phyloP scores from a whole-genome alignment of 2,113 vertebrate species.

The Orcinus orca region DNA sequence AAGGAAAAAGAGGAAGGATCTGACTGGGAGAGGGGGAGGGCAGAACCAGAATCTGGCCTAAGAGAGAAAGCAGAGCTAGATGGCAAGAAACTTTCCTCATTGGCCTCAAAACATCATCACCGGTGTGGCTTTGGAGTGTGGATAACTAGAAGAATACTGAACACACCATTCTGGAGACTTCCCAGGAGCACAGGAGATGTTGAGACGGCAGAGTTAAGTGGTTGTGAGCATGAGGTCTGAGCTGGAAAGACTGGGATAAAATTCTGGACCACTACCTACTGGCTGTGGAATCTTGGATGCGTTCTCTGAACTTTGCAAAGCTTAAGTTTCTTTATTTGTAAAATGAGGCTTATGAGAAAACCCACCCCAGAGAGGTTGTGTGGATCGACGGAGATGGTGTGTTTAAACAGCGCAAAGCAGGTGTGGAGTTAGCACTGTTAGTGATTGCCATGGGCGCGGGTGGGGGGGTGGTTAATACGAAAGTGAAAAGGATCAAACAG shows the following conservation, averaged over 20 bases:
- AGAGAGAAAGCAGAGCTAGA: background rate
- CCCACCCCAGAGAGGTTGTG: background rate
- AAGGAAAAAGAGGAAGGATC: background rate
- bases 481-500: background rate
- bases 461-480: fast-evolving
- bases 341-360: background rate
- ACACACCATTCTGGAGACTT: background rate
- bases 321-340: background rate
- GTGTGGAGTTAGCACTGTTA: background rate
- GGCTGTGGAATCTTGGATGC: background rate
- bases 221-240: background rate
- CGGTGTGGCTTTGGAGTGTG: background rate
- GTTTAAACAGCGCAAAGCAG: background rate
- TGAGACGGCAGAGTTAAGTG: background rate
- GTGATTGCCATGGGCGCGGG: no score
- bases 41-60: background rate
- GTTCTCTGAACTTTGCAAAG: background rate
- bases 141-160: background rate
- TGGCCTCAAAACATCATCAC: background rate
- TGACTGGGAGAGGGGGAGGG: background rate
- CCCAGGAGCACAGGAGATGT: background rate
- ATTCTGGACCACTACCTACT: background rate
- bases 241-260: background rate
- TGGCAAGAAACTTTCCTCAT: background rate
- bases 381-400: background rate